These are phyloP conservation scores for Pammene aurita DNA, from an alignment of 2,888 invertebrate genomes.

Conservation along the genomic window DNA sequence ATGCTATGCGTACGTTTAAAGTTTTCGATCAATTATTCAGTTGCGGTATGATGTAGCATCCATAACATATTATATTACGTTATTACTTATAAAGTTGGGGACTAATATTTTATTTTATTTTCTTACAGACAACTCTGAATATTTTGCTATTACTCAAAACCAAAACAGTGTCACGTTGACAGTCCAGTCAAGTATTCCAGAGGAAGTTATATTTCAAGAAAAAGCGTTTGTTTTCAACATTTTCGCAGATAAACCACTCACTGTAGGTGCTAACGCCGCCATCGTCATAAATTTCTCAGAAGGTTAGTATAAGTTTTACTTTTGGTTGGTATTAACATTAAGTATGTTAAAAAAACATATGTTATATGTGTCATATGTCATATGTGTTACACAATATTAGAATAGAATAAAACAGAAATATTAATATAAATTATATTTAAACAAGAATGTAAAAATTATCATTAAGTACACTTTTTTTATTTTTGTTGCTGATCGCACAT, in stretches of 20 bases:
- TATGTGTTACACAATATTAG: too few species aligned
- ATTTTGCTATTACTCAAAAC: slow-evolving; percentile 52
- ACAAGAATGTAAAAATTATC: too few species aligned
- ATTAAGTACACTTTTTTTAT: too few species aligned
- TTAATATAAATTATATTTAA: too few species aligned
- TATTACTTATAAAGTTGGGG: background rate
- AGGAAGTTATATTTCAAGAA: slow-evolving; percentile 62
- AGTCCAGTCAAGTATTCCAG: slow-evolving; percentile 56
- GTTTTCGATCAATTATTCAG: too few species aligned
- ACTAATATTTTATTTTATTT: background rate
- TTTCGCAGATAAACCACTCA: slow-evolving; percentile 59
- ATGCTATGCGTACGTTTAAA: too few species aligned
- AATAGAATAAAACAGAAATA: too few species aligned
- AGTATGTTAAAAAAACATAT: background rate
- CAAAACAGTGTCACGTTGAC: slow-evolving; percentile 50
- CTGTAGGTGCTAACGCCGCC: slow-evolving; percentile 61
- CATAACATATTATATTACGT: background rate
- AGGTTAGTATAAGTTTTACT: slow-evolving; percentile 48
- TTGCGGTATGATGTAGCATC: too few species aligned
- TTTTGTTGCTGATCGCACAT: too few species aligned
- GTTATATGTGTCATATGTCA: too few species aligned
- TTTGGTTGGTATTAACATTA: background rate
- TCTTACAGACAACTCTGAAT: slow-evolving; percentile 61
- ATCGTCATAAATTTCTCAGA: slow-evolving; percentile 57
- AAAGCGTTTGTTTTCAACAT: slow-evolving; percentile 65